Percentiles rank a stretch among this genome's conserved stretches.
Evolutionary conservation across 2,113 vertebrate species (phyloP).

Genomic region (Syngnathoides biaculeatus): DNA sequence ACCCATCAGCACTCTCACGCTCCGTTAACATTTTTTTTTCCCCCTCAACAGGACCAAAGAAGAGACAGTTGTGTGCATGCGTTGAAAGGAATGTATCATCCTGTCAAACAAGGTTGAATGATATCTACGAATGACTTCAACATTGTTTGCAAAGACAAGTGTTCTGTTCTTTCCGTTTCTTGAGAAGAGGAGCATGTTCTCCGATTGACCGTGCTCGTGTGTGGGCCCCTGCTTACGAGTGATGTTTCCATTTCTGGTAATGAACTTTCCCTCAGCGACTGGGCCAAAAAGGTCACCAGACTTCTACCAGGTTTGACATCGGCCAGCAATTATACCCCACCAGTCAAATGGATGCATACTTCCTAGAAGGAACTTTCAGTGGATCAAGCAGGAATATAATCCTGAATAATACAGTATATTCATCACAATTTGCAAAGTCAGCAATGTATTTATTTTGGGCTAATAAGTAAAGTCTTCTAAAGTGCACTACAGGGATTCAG

Average conservation of each 20-base stretch:
- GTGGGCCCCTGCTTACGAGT: slow-evolving; percentile 29
- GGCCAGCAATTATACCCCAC: slow-evolving; percentile 34
- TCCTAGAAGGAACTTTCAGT: slow-evolving; percentile 6
- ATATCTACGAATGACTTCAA: slow-evolving; percentile 35
- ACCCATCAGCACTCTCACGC: slow-evolving; percentile 26
- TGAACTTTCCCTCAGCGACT: slow-evolving; percentile 39
- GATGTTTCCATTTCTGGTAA: slow-evolving; percentile 51
- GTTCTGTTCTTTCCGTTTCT: slow-evolving; percentile 23
- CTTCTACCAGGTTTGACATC: slow-evolving; percentile 34
- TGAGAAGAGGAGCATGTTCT: background rate
- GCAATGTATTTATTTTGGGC: slow-evolving; percentile 22
- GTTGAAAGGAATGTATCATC: slow-evolving; percentile 19
- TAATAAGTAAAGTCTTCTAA: slow-evolving; percentile 37
- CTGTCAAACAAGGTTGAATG: slow-evolving; percentile 55
- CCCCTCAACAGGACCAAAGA: slow-evolving; percentile 16
- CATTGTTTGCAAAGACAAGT: background rate
- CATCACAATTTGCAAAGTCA: slow-evolving; percentile 18
- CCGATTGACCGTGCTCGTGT: slow-evolving; percentile 9
- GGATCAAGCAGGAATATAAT: slow-evolving; percentile 11
- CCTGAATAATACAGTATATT: background rate
- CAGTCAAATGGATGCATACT: slow-evolving; percentile 3
- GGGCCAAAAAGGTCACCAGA: slow-evolving; percentile 42
- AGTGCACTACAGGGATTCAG: slow-evolving; percentile 31
- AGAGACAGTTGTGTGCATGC: background rate
- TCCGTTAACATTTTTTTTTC: slow-evolving; percentile 21